A percentile compares a stretch with the other conserved stretches of the same genome.
These are phyloP conservation scores for Tipula helvola DNA, from an alignment of 2,888 invertebrate genomes.

Conservation along the genomic window DNA sequence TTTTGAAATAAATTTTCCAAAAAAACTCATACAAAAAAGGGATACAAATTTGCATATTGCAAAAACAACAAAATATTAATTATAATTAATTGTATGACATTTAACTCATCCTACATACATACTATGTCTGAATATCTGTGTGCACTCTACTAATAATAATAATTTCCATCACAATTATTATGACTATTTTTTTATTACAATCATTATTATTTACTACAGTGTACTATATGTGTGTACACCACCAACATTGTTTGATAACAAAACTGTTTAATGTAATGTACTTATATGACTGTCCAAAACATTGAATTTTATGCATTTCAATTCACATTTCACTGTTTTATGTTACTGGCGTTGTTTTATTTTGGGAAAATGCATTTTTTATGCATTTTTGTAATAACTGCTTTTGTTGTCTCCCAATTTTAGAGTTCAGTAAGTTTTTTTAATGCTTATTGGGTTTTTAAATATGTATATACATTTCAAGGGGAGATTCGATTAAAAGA, in stretches of 20 bases:
- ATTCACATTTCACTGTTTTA: neutral
- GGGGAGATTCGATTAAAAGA: neutral
- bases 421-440: neutral
- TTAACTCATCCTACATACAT: neutral
- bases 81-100: conserved; percentile 4
- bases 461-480: neutral
- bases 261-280: neutral
- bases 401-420: neutral
- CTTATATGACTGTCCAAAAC: neutral
- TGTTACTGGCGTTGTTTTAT: neutral
- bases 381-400: neutral
- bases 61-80: neutral
- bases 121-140: neutral
- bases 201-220: neutral
- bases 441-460: neutral
- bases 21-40: neutral
- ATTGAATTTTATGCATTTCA: conserved; percentile 4
- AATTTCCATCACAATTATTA: neutral
- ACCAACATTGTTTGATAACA: neutral
- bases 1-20: neutral
- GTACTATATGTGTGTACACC: neutral
- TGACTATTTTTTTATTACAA: neutral
- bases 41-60: neutral
- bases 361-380: neutral
- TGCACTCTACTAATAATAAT: neutral